Conservation (phyloP, 2,888 invertebrate species). For the Platypus cylindrus region DNA sequence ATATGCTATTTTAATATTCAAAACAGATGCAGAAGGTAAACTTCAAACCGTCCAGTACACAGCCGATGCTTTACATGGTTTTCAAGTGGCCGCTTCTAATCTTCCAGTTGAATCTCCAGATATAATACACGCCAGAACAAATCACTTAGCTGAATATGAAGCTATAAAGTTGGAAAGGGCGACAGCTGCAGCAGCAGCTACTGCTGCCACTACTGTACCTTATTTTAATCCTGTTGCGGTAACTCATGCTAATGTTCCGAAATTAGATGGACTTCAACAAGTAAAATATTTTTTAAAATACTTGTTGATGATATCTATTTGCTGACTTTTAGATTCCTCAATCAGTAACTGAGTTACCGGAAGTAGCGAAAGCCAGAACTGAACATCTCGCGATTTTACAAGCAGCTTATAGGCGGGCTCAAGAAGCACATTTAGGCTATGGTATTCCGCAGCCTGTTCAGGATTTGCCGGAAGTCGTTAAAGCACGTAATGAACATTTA, state of each 20-base stretch:
- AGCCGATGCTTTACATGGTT: slow-evolving; percentile 49
- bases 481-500: slow-evolving; percentile 28
- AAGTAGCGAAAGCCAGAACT: slow-evolving; percentile 27
- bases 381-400: slow-evolving; percentile 28
- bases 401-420: slow-evolving; percentile 25
- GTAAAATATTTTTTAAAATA: neutral
- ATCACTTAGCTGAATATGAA: slow-evolving; percentile 28
- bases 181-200: slow-evolving; percentile 18
- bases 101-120: slow-evolving; percentile 39
- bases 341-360: slow-evolving; percentile 34
- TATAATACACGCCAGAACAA: slow-evolving; percentile 30
- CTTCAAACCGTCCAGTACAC: slow-evolving; percentile 52
- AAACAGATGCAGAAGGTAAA: slow-evolving; percentile 45
- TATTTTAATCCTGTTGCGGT: slow-evolving; percentile 26
- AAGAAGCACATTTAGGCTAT: slow-evolving; percentile 13
- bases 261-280: slow-evolving; percentile 14
- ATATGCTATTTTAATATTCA: neutral
- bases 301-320: neutral
- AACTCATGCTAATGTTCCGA: slow-evolving; percentile 20
- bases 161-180: slow-evolving; percentile 27
- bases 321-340: slow-evolving; percentile 19
- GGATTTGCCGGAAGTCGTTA: slow-evolving; percentile 30
- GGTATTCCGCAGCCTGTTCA: slow-evolving; percentile 27
- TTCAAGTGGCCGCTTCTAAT: slow-evolving; percentile 54
- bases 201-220: slow-evolving; percentile 14